Conservation (phyloP, 2,113 vertebrate species). For the Neolamprologus longior region DNA sequence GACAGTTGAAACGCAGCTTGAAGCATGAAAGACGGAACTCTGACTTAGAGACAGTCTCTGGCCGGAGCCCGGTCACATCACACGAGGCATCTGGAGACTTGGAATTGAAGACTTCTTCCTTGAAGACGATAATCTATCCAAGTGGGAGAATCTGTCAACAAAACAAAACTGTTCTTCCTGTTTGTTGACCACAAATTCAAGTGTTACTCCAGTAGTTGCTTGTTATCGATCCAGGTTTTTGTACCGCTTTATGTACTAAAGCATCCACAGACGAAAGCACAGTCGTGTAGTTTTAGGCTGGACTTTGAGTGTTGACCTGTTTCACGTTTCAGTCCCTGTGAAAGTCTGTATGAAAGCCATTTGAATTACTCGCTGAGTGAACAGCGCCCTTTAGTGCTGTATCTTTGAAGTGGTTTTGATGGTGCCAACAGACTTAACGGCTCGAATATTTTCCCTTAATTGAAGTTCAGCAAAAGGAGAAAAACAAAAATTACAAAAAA, state of each 20-base stretch:
- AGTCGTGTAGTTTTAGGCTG: slow-evolving; percentile 42
- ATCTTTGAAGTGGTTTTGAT: slow-evolving; percentile 37
- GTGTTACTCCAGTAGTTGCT: slow-evolving; percentile 33
- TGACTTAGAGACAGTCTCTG: slow-evolving; percentile 23
- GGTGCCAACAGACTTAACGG: slow-evolving; percentile 47
- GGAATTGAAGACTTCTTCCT: slow-evolving; percentile 41
- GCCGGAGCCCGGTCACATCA: slow-evolving; percentile 21
- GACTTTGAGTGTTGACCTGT: slow-evolving; percentile 22
- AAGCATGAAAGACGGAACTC: slow-evolving; percentile 27
- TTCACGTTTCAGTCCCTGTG: slow-evolving; percentile 33
- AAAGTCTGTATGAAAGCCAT: slow-evolving; percentile 40
- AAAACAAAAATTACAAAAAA: background rate
- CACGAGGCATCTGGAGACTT: slow-evolving; percentile 31
- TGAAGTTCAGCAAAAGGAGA: slow-evolving; percentile 23
- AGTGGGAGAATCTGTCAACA: slow-evolving; percentile 34
- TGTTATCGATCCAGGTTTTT: slow-evolving; percentile 40
- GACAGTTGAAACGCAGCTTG: slow-evolving; percentile 46
- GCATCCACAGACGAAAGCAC: slow-evolving; percentile 48
- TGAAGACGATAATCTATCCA: slow-evolving; percentile 36
- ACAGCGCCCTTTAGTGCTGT: slow-evolving; percentile 28
- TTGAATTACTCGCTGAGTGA: slow-evolving; percentile 25
- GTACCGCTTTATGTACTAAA: slow-evolving; percentile 53
- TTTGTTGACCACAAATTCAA: slow-evolving; percentile 40
- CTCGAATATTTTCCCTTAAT: slow-evolving; percentile 33
- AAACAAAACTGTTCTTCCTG: slow-evolving; percentile 44